Evolutionary conservation across 2,797 vertebrate genomes (phyloP).

Genomic region (Naso thynnoides): DNA sequence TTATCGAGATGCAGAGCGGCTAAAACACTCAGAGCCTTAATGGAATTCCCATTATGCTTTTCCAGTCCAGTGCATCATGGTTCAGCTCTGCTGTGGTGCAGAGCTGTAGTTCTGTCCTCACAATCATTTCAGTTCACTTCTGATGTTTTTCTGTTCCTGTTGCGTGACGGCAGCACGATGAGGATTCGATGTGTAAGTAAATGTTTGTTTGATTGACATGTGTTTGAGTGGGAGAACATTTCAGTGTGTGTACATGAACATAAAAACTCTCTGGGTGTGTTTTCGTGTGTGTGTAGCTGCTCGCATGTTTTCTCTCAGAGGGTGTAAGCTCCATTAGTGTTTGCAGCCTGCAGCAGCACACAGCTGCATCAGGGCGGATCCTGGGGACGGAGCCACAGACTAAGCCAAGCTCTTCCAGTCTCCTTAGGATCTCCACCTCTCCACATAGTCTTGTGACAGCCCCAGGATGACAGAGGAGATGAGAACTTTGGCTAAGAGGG

Average conservation of each 20-base stretch:
- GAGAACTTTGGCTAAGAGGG: slow-evolving; percentile 14
- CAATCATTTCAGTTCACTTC: slow-evolving; percentile 15
- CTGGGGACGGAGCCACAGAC: slow-evolving; percentile 25
- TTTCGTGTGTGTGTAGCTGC: slow-evolving; percentile 3
- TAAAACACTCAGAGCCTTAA: slow-evolving; percentile 58
- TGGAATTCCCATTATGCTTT: slow-evolving; percentile 62
- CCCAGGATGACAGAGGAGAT: slow-evolving; percentile 23
- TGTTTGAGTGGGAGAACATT: too few relatives aligned
- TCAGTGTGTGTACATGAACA: too few relatives aligned
- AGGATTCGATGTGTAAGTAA: too few relatives aligned
- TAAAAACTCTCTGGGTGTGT: not conserved
- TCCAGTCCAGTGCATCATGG: slow-evolving; percentile 16
- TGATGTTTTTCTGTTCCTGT: not conserved
- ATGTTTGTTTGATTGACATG: too few relatives aligned
- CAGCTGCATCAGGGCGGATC: slow-evolving; percentile 81
- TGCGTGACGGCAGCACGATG: not conserved
- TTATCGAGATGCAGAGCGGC: slow-evolving; percentile 31
- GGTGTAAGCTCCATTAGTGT: slow-evolving; percentile 40
- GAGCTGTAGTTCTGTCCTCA: slow-evolving; percentile 5
- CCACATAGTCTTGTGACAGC: slow-evolving; percentile 6
- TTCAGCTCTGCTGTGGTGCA: slow-evolving; percentile 11
- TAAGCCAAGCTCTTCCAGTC: slow-evolving; percentile 54
- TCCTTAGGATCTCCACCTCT: slow-evolving; percentile 47
- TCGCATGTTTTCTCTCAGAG: slow-evolving; percentile 34
- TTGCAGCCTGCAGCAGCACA: slow-evolving; percentile 49